phyloP scores from a whole-genome alignment of 2,888 invertebrate genomes.

The Criorhina ranunculi region DNA sequence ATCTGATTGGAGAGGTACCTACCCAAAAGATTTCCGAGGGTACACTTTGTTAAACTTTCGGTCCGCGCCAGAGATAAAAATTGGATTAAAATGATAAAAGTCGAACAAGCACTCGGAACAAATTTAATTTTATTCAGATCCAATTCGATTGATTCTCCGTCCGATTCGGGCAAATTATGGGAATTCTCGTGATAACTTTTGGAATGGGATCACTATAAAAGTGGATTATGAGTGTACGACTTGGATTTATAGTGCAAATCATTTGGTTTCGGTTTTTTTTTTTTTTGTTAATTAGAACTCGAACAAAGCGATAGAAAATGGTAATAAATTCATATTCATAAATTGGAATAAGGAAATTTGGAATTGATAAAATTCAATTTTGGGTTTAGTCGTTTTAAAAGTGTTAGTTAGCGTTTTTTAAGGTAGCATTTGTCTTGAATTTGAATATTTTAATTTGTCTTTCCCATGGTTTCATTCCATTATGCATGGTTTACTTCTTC shows the following conservation, averaged over 20 bases:
- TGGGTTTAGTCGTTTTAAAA: background rate
- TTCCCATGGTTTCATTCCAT: slow-evolving; percentile 40
- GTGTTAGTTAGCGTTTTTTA: slow-evolving; percentile 16
- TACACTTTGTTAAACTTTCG: slow-evolving; percentile 18
- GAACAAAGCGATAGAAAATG: slow-evolving; percentile 6
- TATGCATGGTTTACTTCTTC: slow-evolving; percentile 25
- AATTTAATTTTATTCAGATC: slow-evolving; percentile 67
- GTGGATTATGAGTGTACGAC: slow-evolving; percentile 29
- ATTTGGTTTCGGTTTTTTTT: slow-evolving; percentile 27
- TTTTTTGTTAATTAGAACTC: slow-evolving; percentile 47
- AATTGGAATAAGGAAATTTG: slow-evolving; percentile 21
- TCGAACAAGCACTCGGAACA: slow-evolving; percentile 45
- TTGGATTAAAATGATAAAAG: slow-evolving; percentile 61
- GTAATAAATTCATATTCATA: slow-evolving; percentile 38
- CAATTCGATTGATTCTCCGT: slow-evolving; percentile 44
- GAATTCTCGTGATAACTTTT: slow-evolving; percentile 20
- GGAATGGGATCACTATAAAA: slow-evolving; percentile 29
- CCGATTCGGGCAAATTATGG: slow-evolving; percentile 12
- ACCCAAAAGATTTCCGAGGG: slow-evolving; percentile 52
- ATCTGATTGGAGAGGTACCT: slow-evolving; percentile 30
- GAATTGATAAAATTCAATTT: slow-evolving; percentile 23
- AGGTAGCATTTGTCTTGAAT: slow-evolving; percentile 27
- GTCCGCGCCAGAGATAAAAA: slow-evolving; percentile 53
- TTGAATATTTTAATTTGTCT: slow-evolving; percentile 13
- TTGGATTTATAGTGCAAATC: slow-evolving; percentile 54